These are phyloP conservation scores for Anthopleura xanthogrammica DNA, from an alignment of 92 coral and sea anemone genomes.

Conservation along the genomic window DNA sequence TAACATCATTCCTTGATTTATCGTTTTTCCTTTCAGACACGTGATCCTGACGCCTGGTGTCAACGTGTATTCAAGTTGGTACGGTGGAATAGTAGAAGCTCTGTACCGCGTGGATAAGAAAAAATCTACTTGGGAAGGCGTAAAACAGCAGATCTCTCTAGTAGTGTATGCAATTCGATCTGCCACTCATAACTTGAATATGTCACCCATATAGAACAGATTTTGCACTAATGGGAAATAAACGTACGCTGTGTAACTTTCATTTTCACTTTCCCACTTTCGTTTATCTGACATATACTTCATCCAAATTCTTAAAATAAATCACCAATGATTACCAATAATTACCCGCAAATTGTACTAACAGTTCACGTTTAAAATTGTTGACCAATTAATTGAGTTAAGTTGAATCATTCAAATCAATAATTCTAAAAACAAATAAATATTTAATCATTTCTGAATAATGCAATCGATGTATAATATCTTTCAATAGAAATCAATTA, in stretches of 20 bases:
- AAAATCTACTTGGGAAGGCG: slow-evolving; percentile 56
- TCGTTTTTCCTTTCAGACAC: slow-evolving; percentile 44
- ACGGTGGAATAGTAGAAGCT: slow-evolving; percentile 74
- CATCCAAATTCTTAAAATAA: too few relatives aligned
- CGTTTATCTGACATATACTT: too few relatives aligned
- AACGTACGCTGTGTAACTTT: not conserved
- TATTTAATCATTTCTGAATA: too few relatives aligned
- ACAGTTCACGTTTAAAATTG: too few relatives aligned
- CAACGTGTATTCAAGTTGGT: slow-evolving; percentile 45
- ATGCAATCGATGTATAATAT: too few relatives aligned
- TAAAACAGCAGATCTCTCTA: slow-evolving; percentile 71
- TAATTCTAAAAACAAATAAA: too few relatives aligned
- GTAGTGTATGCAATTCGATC: slow-evolving; percentile 78
- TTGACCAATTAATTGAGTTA: too few relatives aligned
- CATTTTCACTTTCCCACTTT: too few relatives aligned
- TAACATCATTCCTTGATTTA: not conserved
- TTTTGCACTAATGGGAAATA: not conserved
- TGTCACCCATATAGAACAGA: slow-evolving; percentile 52
- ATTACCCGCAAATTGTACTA: too few relatives aligned
- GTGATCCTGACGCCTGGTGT: slow-evolving; percentile 65
- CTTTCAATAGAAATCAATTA: too few relatives aligned
- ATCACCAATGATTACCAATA: too few relatives aligned
- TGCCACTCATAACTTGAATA: slow-evolving; percentile 55
- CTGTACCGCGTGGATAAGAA: slow-evolving; percentile 51
- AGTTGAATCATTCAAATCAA: too few relatives aligned